Evolutionary conservation across 2,888 invertebrate genomes (phyloP), one percentile per base, ranked within the genome.

Genomic region (Archips xylosteana): DNA sequence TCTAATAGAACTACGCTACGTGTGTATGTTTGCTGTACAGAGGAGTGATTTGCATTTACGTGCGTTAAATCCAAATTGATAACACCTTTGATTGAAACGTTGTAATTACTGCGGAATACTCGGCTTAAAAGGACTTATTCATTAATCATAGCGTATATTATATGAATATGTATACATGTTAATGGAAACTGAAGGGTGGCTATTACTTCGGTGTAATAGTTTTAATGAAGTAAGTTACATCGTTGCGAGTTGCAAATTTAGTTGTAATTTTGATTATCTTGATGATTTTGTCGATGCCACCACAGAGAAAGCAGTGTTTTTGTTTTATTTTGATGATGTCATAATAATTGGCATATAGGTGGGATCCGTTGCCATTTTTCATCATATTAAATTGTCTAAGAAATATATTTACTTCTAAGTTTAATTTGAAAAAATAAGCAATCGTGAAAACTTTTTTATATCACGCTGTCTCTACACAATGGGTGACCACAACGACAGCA

Each of bases 11-110:
- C 57, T 32, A 57, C 57, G 13, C 10, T 15, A 54, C 54, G 65
- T 23, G 34, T 60, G 34, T 66, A 66, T 45, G 61, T 72, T 54
- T 54, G 61, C 8, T 54, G 39, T 13, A 42, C 39, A 12, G 6
- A 9, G 36, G 42, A 51, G 36, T 65, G 60, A 64, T 69, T 74
- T 74, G 64, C 73, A 74, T 67, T 62, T 74, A 61, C 74, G 69
- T 74, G 74, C 64, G 59, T 60, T 54, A 70, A 69, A 74, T 74
- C 61, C 42, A 60, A 74, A 74, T 69, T 74, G 64, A 74, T 74
- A 65, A 69, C 60, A 65, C 60, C 60, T 74, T 61, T 70, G 69
- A 74, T 69, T 64, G 74, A 70, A 74, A 65, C 70, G 60, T 9
- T 42, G 64, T 74, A 74, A 74, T 74, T 70, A 74, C 42, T n/a